phyloP scores from a whole-genome alignment of 2,888 invertebrate species.

The Acronicta leporina region DNA sequence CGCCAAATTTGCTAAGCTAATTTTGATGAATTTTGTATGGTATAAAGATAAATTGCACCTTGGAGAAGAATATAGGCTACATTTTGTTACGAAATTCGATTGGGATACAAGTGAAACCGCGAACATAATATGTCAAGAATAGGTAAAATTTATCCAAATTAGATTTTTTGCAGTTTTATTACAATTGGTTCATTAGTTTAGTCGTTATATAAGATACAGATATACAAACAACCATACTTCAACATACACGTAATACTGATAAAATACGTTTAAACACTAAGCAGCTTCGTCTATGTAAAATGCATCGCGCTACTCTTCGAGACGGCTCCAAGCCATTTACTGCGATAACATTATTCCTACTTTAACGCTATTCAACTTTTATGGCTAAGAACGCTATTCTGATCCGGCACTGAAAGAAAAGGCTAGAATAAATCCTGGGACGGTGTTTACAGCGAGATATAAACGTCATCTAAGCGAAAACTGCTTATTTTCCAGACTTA shows the following conservation, averaged over 20 bases:
- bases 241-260: neutral
- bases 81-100: too few species aligned
- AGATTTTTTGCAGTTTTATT: too few species aligned
- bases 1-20: too few species aligned
- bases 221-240: conserved; percentile 2
- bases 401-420: conserved; percentile 20
- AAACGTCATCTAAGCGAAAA: conserved; percentile 44
- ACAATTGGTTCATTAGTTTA: too few species aligned
- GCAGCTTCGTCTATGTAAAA: conserved; percentile 27
- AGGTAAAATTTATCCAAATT: too few species aligned
- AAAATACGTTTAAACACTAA: conserved; percentile 1
- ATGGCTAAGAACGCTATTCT: conserved; percentile 23
- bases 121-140: too few species aligned
- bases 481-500: conserved; percentile 16
- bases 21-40: too few species aligned
- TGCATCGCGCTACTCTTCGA: conserved; percentile 32
- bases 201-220: too few species aligned
- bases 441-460: conserved; percentile 28
- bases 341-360: conserved; percentile 40
- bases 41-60: too few species aligned
- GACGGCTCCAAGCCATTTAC: conserved; percentile 38
- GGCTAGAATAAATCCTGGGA: conserved; percentile 14
- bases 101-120: too few species aligned
- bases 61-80: too few species aligned
- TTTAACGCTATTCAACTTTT: conserved; percentile 52